phyloP scores from a whole-genome alignment of 1,140 invertebrate genomes.

The Caerostris darwini region DNA sequence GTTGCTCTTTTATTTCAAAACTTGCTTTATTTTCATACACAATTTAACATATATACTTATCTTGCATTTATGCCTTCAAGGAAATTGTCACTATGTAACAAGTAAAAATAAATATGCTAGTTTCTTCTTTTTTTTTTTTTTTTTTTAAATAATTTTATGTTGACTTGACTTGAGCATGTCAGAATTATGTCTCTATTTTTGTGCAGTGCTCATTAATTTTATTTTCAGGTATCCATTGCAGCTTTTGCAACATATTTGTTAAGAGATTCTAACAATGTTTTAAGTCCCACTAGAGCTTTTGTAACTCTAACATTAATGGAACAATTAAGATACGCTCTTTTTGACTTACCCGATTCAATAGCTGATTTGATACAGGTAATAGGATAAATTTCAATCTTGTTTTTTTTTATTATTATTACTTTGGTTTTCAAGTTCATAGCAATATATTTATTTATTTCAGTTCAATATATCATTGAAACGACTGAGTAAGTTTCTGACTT shows the following conservation, averaged over 20 bases:
- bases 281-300: constrained; percentile 77
- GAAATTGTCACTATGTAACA: no score
- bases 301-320: constrained; percentile 78
- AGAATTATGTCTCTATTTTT: neutral
- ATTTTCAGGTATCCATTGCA: constrained; percentile 64
- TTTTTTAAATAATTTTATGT: no score
- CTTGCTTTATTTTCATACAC: no score
- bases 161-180: neutral
- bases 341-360: constrained; percentile 74
- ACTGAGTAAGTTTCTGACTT: neutral
- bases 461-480: constrained; percentile 22
- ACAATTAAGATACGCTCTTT: constrained; percentile 76
- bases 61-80: no score
- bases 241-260: constrained; percentile 78
- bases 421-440: neutral
- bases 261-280: constrained; percentile 79
- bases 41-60: no score
- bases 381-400: neutral
- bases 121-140: no score
- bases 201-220: neutral
- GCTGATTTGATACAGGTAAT: constrained; percentile 58
- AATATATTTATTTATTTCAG: neutral
- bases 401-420: neutral
- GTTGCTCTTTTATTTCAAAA: no score
- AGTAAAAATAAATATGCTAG: no score